Evolutionary conservation across 2,113 vertebrate species (phyloP), one percentile per base, ranked within the genome.

Genomic region (Machaerirhynchus nigripectus): DNA sequence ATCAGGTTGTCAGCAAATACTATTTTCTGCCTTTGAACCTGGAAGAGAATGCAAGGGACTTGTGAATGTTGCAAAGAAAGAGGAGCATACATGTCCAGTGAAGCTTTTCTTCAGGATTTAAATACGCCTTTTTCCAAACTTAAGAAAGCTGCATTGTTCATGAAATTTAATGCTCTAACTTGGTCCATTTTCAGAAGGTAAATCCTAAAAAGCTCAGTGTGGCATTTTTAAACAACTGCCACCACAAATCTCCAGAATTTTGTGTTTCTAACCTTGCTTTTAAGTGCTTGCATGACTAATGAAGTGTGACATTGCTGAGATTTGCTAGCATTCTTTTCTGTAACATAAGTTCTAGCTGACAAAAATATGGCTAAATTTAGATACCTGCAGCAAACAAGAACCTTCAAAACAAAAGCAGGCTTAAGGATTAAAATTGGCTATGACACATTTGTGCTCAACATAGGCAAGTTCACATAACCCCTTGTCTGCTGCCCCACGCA

Each of bases 281-380:
- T 96, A 98, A 98, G 97, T 97, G 96, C 96, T 96, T 52, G 97
- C 97, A 96, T 98, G 98, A 98, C 98, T 98, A 98, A 98, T 98
- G 95, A 98, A 98, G 98, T 97, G 97, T 98, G 98, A 98, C 98
- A 97, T 95, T 88, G 97, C 96, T 96, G 96, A 98, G 97, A 98
- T 97, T 98, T 97, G 96, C 97, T 95, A 95, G 95, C 96, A 96
- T 98, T 97, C 98, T 98, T 97, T 97, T 97, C 84, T 50, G 80
- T 94, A 98, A 89, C 64, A 40, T 94, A 98, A 97, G 94, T 98
- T 98, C 97, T 96, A 98, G 96, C 97, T 98, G 97, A 98, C 97
- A 96, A 96, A 97, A 98, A 98, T 96, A 95, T 59, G 87, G 95
- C 97, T 98, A 98, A 98, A 98, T 98, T 98, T 98, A 98, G 98